Conservation (phyloP, 2,888 invertebrate species). For the Athrips mouffetella region DNA sequence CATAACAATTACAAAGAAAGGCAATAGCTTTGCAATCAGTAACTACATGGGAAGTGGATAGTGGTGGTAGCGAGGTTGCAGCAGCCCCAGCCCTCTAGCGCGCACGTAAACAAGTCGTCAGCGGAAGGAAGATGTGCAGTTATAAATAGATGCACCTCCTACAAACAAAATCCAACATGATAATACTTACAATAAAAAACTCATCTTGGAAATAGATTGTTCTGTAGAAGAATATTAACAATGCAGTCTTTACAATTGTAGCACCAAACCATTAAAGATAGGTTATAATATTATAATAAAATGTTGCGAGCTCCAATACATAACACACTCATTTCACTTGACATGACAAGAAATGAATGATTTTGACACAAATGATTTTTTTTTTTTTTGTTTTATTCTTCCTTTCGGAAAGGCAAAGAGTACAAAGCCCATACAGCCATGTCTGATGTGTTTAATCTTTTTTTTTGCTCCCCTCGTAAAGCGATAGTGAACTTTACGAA, state of each 20-base stretch:
- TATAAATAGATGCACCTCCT: conserved; percentile 55
- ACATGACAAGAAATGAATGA: neutral
- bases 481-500: no score
- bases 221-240: conserved; percentile 32
- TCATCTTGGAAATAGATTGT: conserved; percentile 64
- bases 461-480: no score
- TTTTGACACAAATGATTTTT: neutral
- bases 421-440: no score
- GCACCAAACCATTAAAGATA: conserved; percentile 56
- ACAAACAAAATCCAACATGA: conserved; percentile 16
- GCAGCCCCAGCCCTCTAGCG: conserved; percentile 20
- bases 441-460: no score
- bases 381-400: no score
- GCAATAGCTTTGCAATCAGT: no score
- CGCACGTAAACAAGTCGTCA: conserved; percentile 63
- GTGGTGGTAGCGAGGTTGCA: neutral
- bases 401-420: no score
- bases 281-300: conserved; percentile 30
- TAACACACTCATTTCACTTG: neutral
- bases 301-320: conserved; percentile 13
- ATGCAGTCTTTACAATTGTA: conserved; percentile 37
- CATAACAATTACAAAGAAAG: no score
- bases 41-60: no score
- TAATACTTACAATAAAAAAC: conserved; percentile 81
- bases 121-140: conserved; percentile 43